Evolutionary conservation across 2,888 invertebrate species (phyloP), one percentile per base, ranked within the genome.

Genomic region (Laothoe populi): DNA sequence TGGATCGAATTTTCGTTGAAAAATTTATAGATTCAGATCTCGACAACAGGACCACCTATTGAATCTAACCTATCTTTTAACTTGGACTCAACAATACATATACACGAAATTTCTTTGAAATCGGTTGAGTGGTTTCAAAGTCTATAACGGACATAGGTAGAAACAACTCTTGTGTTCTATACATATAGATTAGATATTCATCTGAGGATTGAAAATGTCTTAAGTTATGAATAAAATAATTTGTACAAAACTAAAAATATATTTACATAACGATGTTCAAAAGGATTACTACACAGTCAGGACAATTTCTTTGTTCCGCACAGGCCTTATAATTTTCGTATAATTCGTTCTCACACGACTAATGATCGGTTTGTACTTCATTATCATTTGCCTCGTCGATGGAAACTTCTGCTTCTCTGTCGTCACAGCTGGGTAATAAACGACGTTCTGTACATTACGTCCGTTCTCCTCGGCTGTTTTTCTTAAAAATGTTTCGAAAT

Each of bases 361-460:
- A 49, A 87, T 69, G 23, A 88, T 73, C 0, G 91, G 91, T 63
- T 86, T 90, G 64, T 79, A 91, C 64, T 91, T 91, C 24, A 83
- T 72, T 1, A 75, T 65, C n/a, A 75, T 68, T 21, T 71, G 67
- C 64, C 73, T 81, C 1, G 80, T 83, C 0, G 89, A 78, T 1
- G 74, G 62, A 2, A 77, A 61, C 13, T 73, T 69, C 4, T 70
- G 61, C 0, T 62, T 70, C 35, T 78, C 73, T 0, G 88, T 86
- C 0, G 86, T 79, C 0, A 70, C 67, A 0, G 70, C 53, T 10
- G 66, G 59, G n/a, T 73, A 68, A 23, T 73, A 70, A 0, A 78
- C 77, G 0, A 66, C 60, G 0, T 72, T 71, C 7, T 72, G 68
- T 0, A 70, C 63, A 21, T 76, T 78, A 4, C 69, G 70, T 0